Percentiles rank a stretch among this genome's conserved stretches.
Evolutionary conservation across 2,113 vertebrate genomes (phyloP).

Genomic region (Xyliphius kryptos): DNA sequence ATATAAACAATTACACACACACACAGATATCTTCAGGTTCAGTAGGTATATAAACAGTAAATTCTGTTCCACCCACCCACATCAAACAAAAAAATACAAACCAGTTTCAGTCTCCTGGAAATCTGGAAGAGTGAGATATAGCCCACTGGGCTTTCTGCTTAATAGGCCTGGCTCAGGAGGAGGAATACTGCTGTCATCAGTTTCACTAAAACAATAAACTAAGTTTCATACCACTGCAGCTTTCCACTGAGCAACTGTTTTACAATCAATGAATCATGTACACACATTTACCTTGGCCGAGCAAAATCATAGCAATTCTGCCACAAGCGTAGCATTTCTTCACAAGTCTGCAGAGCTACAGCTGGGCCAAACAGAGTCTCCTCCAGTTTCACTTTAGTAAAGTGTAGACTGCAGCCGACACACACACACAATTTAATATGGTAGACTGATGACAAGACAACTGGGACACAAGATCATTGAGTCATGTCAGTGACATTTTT

Average conservation of each 20-base stretch:
- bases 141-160: slow-evolving; percentile 70
- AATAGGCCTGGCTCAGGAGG: slow-evolving; percentile 62
- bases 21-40: too few relatives aligned
- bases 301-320: slow-evolving; percentile 74
- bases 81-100: slow-evolving; percentile 43
- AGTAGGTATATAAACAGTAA: too few relatives aligned
- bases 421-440: slow-evolving; percentile 14
- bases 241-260: too few relatives aligned
- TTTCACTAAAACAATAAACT: slow-evolving; percentile 72
- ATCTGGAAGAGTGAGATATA: slow-evolving; percentile 84
- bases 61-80: too few relatives aligned
- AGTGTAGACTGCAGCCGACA: neutral
- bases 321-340: slow-evolving; percentile 86
- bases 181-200: slow-evolving; percentile 79
- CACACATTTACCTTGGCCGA: slow-evolving; percentile 71
- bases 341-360: slow-evolving; percentile 83
- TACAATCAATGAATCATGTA: too few relatives aligned
- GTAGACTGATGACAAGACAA: slow-evolving; percentile 10
- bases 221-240: slow-evolving; percentile 4
- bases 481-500: too few relatives aligned
- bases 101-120: slow-evolving; percentile 83
- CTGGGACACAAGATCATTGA: too few relatives aligned
- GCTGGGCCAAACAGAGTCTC: slow-evolving; percentile 77
- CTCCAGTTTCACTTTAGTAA: slow-evolving; percentile 72
- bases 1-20: neutral